Evolutionary conservation across 2,113 vertebrate species (phyloP).

Genomic region (Ibidorhyncha struthersii): DNA sequence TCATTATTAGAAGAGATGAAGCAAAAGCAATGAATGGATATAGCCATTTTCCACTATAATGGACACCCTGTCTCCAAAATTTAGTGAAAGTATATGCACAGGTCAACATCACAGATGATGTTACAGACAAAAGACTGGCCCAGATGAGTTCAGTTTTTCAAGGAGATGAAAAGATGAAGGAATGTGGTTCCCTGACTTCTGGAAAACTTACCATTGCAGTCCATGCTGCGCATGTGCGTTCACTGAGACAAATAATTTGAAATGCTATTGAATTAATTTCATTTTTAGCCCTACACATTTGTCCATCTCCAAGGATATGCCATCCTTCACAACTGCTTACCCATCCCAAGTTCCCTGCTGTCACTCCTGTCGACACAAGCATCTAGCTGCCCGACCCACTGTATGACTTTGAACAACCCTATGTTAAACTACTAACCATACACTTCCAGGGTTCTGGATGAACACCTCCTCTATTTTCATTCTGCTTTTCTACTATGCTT

Average conservation of each 20-base stretch:
- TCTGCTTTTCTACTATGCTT: neutral
- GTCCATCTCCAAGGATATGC: neutral
- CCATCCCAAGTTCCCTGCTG: neutral
- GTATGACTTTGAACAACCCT: neutral
- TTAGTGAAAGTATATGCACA: neutral
- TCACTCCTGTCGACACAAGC: rapidly evolving
- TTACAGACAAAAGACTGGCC: neutral
- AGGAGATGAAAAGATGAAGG: neutral
- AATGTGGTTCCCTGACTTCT: neutral
- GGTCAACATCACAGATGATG: neutral
- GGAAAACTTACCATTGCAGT: neutral
- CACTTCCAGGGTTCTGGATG: neutral
- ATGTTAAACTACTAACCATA: neutral
- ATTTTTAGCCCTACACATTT: neutral
- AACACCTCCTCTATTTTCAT: neutral
- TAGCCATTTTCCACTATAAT: neutral
- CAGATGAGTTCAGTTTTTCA: neutral
- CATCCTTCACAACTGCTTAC: neutral
- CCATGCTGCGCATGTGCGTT: neutral
- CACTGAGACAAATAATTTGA: neutral
- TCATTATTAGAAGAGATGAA: neutral
- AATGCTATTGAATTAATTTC: neutral
- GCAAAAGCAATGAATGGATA: neutral
- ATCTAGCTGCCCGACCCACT: neutral
- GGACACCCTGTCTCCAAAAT: neutral